These are phyloP conservation scores for Cataglyphis hispanica DNA, from an alignment of 1,140 invertebrate genomes.

Conservation along the genomic window DNA sequence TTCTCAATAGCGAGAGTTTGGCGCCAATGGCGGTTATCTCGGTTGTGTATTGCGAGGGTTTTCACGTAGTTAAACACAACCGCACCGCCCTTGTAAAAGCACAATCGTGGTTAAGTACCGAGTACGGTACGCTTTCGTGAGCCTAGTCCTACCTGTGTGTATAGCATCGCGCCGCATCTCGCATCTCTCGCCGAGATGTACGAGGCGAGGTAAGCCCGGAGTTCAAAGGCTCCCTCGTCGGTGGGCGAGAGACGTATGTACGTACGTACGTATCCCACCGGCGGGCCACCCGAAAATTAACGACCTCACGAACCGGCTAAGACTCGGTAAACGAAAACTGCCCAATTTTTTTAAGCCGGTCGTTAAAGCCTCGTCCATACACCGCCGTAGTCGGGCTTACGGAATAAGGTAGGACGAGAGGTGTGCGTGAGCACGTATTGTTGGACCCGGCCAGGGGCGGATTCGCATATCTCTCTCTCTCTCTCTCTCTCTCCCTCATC, in stretches of 20 bases:
- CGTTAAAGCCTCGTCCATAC: conserved; percentile 72
- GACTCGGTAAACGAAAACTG: conserved; percentile 79
- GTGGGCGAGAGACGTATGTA: conserved; percentile 66
- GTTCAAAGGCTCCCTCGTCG: conserved; percentile 72
- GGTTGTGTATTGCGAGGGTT: conserved; percentile 12
- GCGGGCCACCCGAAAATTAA: conserved; percentile 78
- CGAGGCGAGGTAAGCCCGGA: conserved; percentile 64
- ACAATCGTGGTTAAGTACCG: conserved; percentile 17
- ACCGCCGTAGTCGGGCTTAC: conserved; percentile 2
- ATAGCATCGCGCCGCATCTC: conserved; percentile 1
- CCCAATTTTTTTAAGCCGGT: conserved; percentile 73
- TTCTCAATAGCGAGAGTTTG: conserved; percentile 43
- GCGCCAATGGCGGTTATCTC: conserved; percentile 38
- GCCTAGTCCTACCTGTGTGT: conserved; percentile 41
- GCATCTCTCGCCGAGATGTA: conserved; percentile 9
- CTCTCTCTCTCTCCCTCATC: not conserved
- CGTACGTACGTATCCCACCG: conserved; percentile 45
- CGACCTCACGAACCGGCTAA: conserved; percentile 76
- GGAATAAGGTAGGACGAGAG: conserved; percentile 20
- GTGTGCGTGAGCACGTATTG: conserved; percentile 55
- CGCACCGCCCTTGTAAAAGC: conserved; percentile 1
- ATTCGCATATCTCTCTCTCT: conserved; percentile 42
- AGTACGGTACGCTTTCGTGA: conserved; percentile 51
- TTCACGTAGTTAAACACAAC: conserved; percentile 40
- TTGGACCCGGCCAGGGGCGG: conserved; percentile 43